Conservation (phyloP, 2,113 vertebrate genomes). For the Paralichthys olivaceus region DNA sequence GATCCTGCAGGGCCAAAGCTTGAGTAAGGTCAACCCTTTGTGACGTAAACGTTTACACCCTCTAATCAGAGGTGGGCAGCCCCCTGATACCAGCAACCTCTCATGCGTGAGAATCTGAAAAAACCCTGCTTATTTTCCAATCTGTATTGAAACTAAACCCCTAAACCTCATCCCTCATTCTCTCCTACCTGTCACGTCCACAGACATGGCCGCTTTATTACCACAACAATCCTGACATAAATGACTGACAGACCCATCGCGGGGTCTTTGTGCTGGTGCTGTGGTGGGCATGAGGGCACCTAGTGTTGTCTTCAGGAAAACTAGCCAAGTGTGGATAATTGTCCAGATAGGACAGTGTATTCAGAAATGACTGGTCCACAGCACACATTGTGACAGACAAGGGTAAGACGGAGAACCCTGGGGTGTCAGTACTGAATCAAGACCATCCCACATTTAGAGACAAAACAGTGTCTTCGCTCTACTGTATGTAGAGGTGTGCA, state of each 20-base stretch:
- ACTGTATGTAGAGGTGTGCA: not conserved
- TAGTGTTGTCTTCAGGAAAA: constrained; percentile 42
- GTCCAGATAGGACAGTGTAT: not conserved
- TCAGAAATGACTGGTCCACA: not conserved
- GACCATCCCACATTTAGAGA: not conserved
- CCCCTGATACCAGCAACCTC: too few relatives aligned
- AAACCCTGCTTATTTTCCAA: too few relatives aligned
- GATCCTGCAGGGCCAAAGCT: too few relatives aligned
- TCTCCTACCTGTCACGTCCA: too few relatives aligned
- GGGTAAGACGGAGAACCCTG: not conserved
- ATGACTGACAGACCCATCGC: not conserved
- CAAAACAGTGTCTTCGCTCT: not conserved
- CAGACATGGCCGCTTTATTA: too few relatives aligned
- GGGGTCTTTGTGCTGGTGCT: constrained; percentile 16
- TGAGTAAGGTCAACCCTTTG: too few relatives aligned
- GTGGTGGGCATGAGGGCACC: not conserved
- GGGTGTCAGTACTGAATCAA: not conserved
- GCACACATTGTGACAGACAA: not conserved
- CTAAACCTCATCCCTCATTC: too few relatives aligned
- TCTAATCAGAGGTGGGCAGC: too few relatives aligned
- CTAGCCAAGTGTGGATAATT: constrained; percentile 35
- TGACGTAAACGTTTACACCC: too few relatives aligned
- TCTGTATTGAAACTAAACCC: too few relatives aligned
- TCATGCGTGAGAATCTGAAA: too few relatives aligned
- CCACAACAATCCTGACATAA: not conserved